phyloP scores from a whole-genome alignment of 2,888 invertebrate genomes.

The Epistrophe eligans region DNA sequence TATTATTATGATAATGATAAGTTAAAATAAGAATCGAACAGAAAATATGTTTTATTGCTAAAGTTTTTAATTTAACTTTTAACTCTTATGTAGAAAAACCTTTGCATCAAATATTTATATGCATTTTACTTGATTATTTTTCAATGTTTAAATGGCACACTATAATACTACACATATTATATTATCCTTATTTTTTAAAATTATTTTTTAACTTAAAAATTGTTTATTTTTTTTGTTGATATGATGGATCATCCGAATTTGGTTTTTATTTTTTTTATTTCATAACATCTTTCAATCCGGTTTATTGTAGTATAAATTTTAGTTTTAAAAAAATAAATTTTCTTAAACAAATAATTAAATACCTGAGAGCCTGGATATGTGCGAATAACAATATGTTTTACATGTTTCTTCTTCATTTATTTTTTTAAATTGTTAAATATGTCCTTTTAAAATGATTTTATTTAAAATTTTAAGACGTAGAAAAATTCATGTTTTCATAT shows the following conservation, averaged over 20 bases:
- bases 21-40: too few relatives aligned
- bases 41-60: not conserved
- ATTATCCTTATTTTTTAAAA: slow-evolving; percentile 36
- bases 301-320: slow-evolving; percentile 50
- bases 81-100: slow-evolving; percentile 23
- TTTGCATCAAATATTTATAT: slow-evolving; percentile 31
- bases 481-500: slow-evolving; percentile 67
- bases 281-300: slow-evolving; percentile 16
- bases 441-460: slow-evolving; percentile 45
- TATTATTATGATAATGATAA: too few relatives aligned
- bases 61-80: not conserved
- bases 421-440: slow-evolving; percentile 51
- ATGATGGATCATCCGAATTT: slow-evolving; percentile 62
- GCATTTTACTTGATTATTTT: slow-evolving; percentile 50
- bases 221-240: slow-evolving; percentile 54
- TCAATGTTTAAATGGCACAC: slow-evolving; percentile 72
- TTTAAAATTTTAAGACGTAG: slow-evolving; percentile 60
- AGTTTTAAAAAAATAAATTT: slow-evolving; percentile 37
- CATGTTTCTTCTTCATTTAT: slow-evolving; percentile 68
- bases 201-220: slow-evolving; percentile 45
- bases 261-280: slow-evolving; percentile 10
- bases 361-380: slow-evolving; percentile 82
- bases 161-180: slow-evolving; percentile 57
- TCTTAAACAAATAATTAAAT: slow-evolving; percentile 59
- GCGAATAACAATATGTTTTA: slow-evolving; percentile 81